A percentile compares a stretch with the other conserved stretches of the same genome.
Evolutionary conservation across 2,888 invertebrate species (phyloP).

Genomic region (Drosophila parthenogenetica): DNA sequence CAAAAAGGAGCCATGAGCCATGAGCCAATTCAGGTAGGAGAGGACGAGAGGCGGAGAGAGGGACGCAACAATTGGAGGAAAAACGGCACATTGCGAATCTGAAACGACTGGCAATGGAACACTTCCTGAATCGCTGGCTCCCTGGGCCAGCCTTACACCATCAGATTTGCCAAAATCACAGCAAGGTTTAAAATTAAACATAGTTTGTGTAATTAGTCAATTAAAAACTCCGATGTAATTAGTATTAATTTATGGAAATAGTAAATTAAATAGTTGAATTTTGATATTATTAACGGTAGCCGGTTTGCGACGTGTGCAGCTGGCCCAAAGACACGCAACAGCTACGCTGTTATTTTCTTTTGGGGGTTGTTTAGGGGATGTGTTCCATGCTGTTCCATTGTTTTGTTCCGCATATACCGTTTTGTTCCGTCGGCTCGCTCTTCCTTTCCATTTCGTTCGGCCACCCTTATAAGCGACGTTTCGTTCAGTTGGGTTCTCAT

Average conservation of each 20-base stretch:
- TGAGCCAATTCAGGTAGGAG: slow-evolving; percentile 76
- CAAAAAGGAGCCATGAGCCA: slow-evolving; percentile 71
- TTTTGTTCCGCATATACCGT: slow-evolving; percentile 27
- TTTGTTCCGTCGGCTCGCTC: slow-evolving; percentile 31
- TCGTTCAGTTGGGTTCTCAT: slow-evolving; percentile 82
- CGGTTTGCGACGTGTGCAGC: slow-evolving; percentile 34
- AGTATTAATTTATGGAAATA: neutral
- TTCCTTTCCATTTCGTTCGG: slow-evolving; percentile 42
- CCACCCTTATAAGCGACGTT: slow-evolving; percentile 84
- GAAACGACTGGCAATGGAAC: slow-evolving; percentile 61
- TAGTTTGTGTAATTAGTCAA: neutral
- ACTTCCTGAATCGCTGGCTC: slow-evolving; percentile 77
- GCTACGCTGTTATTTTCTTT: slow-evolving; percentile 51
- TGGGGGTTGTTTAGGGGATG: slow-evolving; percentile 68
- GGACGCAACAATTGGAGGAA: slow-evolving; percentile 74
- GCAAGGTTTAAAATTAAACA: neutral
- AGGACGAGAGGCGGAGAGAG: slow-evolving; percentile 49
- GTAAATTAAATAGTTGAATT: neutral
- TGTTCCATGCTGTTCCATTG: slow-evolving; percentile 24
- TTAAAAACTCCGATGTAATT: neutral
- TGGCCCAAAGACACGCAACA: slow-evolving; percentile 69
- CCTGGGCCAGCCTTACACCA: slow-evolving; percentile 39
- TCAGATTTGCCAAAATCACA: slow-evolving; percentile 1
- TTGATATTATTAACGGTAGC: slow-evolving; percentile 10
- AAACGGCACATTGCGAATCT: slow-evolving; percentile 38